Evolutionary conservation across 2,888 invertebrate genomes (phyloP).

Genomic region (Chymomyza procnemis): DNA sequence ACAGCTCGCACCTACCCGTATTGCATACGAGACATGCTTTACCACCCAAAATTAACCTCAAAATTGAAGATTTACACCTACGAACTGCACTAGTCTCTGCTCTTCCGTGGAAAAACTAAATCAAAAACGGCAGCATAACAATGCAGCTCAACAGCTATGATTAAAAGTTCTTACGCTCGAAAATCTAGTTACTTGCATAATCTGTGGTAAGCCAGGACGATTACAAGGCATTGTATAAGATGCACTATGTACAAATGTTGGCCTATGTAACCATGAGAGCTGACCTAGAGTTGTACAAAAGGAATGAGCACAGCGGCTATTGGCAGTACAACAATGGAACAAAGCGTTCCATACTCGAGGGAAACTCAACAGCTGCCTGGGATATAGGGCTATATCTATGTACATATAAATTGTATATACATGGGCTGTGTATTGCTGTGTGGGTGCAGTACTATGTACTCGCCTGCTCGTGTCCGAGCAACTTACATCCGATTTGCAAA

Average conservation of each 20-base stretch:
- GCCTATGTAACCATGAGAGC: slow-evolving; percentile 37
- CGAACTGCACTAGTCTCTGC: neutral
- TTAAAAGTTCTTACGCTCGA: slow-evolving; percentile 26
- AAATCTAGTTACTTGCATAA: slow-evolving; percentile 70
- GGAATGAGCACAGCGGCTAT: slow-evolving; percentile 31
- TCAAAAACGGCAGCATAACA: slow-evolving; percentile 36
- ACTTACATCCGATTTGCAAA: slow-evolving; percentile 76
- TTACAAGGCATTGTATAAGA: slow-evolving; percentile 66
- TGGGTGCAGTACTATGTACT: slow-evolving; percentile 13
- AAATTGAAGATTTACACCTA: slow-evolving; percentile 73
- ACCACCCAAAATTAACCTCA: slow-evolving; percentile 56
- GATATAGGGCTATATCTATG: slow-evolving; percentile 20
- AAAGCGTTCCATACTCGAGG: slow-evolving; percentile 46
- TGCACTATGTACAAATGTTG: slow-evolving; percentile 32
- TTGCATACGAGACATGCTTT: neutral
- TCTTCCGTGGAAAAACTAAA: slow-evolving; percentile 47
- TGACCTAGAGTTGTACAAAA: neutral
- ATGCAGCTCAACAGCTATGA: neutral
- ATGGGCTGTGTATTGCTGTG: neutral
- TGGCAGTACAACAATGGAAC: slow-evolving; percentile 25
- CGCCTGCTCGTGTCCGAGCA: slow-evolving; percentile 49
- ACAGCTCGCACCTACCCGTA: slow-evolving; percentile 43
- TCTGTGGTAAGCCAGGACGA: slow-evolving; percentile 74
- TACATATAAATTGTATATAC: neutral
- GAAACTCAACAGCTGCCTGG: slow-evolving; percentile 66